Evolutionary conservation across 2,113 vertebrate species (phyloP), one percentile per base, ranked within the genome.

Genomic region (Pandion haliaetus): DNA sequence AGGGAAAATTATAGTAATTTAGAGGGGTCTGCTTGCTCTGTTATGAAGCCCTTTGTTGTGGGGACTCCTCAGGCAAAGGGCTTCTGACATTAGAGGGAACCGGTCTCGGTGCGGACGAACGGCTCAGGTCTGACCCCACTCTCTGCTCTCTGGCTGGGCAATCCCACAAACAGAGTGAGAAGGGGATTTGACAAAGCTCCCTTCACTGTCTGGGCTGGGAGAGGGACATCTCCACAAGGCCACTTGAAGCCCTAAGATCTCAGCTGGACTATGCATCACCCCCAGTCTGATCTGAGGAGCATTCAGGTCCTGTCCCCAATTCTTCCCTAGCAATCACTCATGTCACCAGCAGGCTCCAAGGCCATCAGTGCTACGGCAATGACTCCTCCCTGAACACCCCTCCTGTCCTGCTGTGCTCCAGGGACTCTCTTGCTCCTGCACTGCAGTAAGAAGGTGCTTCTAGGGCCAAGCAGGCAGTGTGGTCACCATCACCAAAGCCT

Each of bases 101-200:
- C 0, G 0, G 21, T 31, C 26, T 9, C 0, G 1, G 62, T 29
- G 45, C 14, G n/a, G 32, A 10, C 4, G 0, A 15, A 61, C 0
- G 16, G 66, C 71, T 86, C 29, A 6, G 57, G 17, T 66, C 50
- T 40, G 77, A 83, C 61, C 55, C 44, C 9, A 0, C 16, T 40
- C 25, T 32, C 36, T 32, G 34, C 52, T 59, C 31, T 8, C 19
- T 17, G 50, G 7, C 57, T 57, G 74, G 47, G 25, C 44, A 79
- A 34, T 8, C 57, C 47, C 72, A 13, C 24, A 23, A 12, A 28
- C n/a, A 0, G 1, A 34, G 45, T 1, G 1, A 62, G 31, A 34
- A 2, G 7, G 13, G 54, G 24, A 15, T 49, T 45, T 54, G 28
- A 14, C n/a, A 44, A 45, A 82, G 47, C 19, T 78, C 25, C 40